Evolutionary conservation across 64 coral and sea anemone genomes (phyloP), one percentile per base, ranked within the genome.

Genomic region (Exaiptasia diaphana): DNA sequence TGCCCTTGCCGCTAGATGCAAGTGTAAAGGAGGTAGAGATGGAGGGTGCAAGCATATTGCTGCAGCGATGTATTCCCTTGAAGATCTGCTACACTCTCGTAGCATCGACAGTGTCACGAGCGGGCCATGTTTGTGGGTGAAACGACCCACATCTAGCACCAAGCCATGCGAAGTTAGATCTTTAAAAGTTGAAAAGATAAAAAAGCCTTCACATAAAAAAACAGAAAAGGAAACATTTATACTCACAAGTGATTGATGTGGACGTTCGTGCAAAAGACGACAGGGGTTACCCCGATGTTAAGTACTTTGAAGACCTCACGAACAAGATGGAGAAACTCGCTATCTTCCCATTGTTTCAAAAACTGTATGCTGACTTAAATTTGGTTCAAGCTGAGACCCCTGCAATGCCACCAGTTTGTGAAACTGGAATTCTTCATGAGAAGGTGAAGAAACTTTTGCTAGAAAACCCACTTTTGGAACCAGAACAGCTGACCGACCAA

Each of bases 281-380:
- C 68, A 82, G 27, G 34, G 59, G 61, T 80, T 68, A 76, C 64
- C 69, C 77, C 53, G 68, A 82, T 82, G 68, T 80, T 4, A 58
- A 90, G 27, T 85, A 31, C 31, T 37, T 90, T 12, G 64, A 59
- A 79, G 50, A 78, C 40, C 82, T 91, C 63, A 91, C 64, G 50
- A 43, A 91, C 69, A 78, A 71, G 50, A 72, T 91, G 88, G 59
- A 48, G 72, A 44, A 91, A 41, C 54, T 85, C 27, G 72, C 64
- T 77, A 90, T 83, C 37, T 90, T 90, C 67, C 79, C 80, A 17
- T 77, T 90, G 11, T 83, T 90, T 34, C 42, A 38, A 83, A 90
- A 90, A 53, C 44, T 83, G 40, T 77, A 90, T 55, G 77, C 22
- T 28, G n/a, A n/a, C n/a, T 59, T 59, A 59, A 1, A 59, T 59